Conservation (phyloP, 2,888 invertebrate species). For the Asteroscopus sphinx region DNA sequence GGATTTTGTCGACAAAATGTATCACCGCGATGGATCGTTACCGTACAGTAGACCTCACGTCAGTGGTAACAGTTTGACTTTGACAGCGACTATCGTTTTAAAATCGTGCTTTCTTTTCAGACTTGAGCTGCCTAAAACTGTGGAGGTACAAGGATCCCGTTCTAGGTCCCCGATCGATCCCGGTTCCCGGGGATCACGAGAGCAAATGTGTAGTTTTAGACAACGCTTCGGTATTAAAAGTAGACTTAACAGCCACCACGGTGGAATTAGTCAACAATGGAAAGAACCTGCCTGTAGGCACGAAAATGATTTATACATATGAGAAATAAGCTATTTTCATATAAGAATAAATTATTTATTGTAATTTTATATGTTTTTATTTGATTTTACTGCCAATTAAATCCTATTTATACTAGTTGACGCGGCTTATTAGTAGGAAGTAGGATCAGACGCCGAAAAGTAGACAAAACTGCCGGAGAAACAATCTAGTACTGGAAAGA, state of each 20-base stretch:
- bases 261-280: constrained; percentile 84
- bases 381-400: constrained; percentile 1
- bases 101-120: constrained; percentile 80
- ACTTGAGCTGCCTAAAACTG: constrained; percentile 90
- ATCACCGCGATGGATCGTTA: too few relatives aligned
- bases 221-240: constrained; percentile 82
- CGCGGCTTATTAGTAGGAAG: too few relatives aligned
- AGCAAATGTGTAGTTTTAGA: constrained; percentile 90
- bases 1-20: too few relatives aligned
- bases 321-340: constrained; percentile 71
- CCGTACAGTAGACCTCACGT: too few relatives aligned
- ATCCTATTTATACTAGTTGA: too few relatives aligned
- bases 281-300: constrained; percentile 85
- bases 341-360: constrained; percentile 56
- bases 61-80: too few relatives aligned
- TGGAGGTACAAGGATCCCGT: constrained; percentile 94
- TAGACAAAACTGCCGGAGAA: too few relatives aligned
- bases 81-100: too few relatives aligned
- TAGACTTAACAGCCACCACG: constrained; percentile 82
- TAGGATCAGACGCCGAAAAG: too few relatives aligned
- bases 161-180: constrained; percentile 94
- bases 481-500: too few relatives aligned
- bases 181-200: constrained; percentile 91
- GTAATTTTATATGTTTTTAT: constrained; percentile 39
- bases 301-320: constrained; percentile 87